phyloP scores from a whole-genome alignment of 2,113 vertebrate genomes.

The Actenoides lindsayi region DNA sequence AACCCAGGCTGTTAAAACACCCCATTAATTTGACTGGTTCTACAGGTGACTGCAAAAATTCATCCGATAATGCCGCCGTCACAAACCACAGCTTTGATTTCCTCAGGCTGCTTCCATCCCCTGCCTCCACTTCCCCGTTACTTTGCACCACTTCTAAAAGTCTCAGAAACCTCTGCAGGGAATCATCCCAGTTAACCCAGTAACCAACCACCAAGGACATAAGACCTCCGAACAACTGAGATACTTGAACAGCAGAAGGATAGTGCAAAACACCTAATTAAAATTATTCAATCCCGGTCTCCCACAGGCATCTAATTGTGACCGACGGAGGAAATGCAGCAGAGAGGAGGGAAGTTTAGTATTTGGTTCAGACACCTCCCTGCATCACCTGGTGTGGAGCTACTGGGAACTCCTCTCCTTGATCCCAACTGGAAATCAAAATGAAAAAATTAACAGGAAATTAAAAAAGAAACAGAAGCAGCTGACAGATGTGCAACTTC shows the following conservation, averaged over 20 bases:
- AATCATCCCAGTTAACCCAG: not conserved
- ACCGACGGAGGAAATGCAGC: not conserved
- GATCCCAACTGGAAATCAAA: not conserved
- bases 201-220: not conserved
- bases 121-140: not conserved
- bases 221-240: not conserved
- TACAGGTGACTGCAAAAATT: not conserved
- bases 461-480: not conserved
- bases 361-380: not conserved
- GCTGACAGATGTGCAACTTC: not conserved
- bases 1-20: not conserved
- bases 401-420: not conserved
- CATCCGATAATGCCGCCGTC: rapidly evolving
- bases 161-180: not conserved
- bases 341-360: not conserved
- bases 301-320: not conserved
- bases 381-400: not conserved
- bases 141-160: not conserved
- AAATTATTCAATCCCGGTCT: not conserved
- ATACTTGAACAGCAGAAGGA: not conserved
- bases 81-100: not conserved
- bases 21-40: not conserved
- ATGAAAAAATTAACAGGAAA: not conserved
- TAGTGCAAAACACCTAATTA: not conserved
- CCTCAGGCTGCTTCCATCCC: not conserved